phyloP scores from a whole-genome alignment of 1,140 invertebrate genomes.

The Arctopsyche grandis region DNA sequence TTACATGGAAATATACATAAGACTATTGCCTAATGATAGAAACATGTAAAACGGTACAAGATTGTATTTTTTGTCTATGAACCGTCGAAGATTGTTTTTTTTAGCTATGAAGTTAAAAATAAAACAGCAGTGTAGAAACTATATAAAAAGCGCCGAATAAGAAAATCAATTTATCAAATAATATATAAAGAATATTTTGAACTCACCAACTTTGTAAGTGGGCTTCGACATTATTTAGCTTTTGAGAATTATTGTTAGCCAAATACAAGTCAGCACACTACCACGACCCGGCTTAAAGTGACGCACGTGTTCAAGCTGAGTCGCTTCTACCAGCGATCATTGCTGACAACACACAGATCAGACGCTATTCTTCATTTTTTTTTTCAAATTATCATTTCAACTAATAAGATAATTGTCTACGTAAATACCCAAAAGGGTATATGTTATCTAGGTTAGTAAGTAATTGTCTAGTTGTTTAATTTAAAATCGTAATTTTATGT shows the following conservation, averaged over 20 bases:
- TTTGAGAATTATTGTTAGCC: not conserved
- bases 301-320: not conserved
- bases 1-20: too few species aligned
- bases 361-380: not conserved
- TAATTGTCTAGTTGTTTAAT: too few species aligned
- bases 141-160: too few species aligned
- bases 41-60: not conserved
- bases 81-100: too few species aligned
- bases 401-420: too few species aligned
- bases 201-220: conserved; percentile 59
- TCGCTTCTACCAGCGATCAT: not conserved
- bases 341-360: not conserved
- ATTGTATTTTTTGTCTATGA: too few species aligned
- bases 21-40: too few species aligned
- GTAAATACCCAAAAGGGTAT: too few species aligned
- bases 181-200: too few species aligned
- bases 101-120: not conserved
- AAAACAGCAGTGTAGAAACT: not conserved
- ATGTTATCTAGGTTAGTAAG: too few species aligned
- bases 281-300: not conserved
- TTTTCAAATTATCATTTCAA: too few species aligned
- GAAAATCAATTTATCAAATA: not conserved
- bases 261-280: not conserved
- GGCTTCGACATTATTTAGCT: conserved; percentile 53
- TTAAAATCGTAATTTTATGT: too few species aligned